These are phyloP conservation scores for Ceratitis capitata DNA, from an alignment of 1,140 invertebrate genomes.

Conservation along the genomic window DNA sequence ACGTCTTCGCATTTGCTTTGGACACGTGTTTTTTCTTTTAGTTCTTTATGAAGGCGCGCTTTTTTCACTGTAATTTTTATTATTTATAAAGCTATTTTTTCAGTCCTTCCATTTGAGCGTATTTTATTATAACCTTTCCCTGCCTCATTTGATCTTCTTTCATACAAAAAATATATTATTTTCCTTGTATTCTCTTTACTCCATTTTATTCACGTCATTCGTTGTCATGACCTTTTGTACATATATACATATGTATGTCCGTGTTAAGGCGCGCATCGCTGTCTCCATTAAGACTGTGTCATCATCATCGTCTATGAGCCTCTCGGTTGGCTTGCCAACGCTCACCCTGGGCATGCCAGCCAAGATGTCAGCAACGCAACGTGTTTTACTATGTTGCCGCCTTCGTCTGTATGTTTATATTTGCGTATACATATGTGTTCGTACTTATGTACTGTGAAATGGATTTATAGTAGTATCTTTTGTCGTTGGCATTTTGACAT, in stretches of 20 bases:
- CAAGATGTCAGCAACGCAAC: conserved; percentile 6
- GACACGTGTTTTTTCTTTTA: neutral
- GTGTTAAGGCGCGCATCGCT: neutral
- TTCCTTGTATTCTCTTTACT: neutral
- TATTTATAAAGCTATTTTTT: neutral
- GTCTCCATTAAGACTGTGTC: conserved; percentile 16
- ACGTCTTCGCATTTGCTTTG: neutral
- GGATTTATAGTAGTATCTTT: neutral
- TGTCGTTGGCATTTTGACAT: neutral
- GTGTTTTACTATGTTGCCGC: neutral
- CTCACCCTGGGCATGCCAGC: neutral
- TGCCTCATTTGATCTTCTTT: neutral
- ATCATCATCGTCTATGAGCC: neutral
- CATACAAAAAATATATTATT: neutral
- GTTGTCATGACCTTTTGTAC: conserved; percentile 12
- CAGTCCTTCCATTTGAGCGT: no score
- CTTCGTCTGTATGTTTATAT: no score
- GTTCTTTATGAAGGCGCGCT: neutral
- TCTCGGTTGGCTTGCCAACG: neutral
- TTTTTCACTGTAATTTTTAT: neutral
- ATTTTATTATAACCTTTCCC: neutral
- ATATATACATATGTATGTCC: neutral
- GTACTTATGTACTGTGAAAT: conserved; percentile 9
- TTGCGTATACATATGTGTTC: no score
- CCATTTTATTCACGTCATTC: neutral